These are phyloP conservation scores for Sebastes baramenuke DNA, from an alignment of 2,797 vertebrate genomes.

Conservation along the genomic window DNA sequence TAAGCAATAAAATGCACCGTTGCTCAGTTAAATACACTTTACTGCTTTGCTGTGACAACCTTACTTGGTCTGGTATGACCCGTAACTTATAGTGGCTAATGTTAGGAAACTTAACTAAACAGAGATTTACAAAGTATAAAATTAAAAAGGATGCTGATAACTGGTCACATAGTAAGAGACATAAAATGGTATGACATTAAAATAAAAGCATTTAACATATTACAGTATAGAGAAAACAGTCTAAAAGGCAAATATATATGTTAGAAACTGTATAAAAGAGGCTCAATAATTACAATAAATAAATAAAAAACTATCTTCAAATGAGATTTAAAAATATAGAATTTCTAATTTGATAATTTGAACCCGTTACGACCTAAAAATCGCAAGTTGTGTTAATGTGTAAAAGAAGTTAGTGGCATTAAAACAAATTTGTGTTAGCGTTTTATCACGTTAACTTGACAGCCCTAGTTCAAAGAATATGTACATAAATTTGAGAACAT, in stretches of 20 bases:
- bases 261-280: too few species aligned
- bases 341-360: rapidly evolving
- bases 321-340: too few species aligned
- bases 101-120: neutral
- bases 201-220: neutral
- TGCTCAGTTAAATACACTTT: neutral
- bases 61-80: neutral
- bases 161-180: neutral
- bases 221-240: neutral
- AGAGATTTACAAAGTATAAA: neutral
- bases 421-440: too few species aligned
- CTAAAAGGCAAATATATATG: neutral
- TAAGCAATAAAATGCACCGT: neutral
- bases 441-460: too few species aligned
- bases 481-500: too few species aligned
- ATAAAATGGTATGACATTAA: neutral
- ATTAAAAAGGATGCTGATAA: neutral
- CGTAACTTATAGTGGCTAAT: neutral
- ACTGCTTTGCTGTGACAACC: neutral
- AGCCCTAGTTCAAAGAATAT: too few species aligned
- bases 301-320: too few species aligned
- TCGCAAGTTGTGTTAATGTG: too few species aligned
- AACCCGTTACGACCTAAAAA: too few species aligned
- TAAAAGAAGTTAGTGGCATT: too few species aligned
- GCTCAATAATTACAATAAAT: too few species aligned